Conservation (phyloP, 64 coral and sea anemone genomes). For the Montipora foliosa region DNA sequence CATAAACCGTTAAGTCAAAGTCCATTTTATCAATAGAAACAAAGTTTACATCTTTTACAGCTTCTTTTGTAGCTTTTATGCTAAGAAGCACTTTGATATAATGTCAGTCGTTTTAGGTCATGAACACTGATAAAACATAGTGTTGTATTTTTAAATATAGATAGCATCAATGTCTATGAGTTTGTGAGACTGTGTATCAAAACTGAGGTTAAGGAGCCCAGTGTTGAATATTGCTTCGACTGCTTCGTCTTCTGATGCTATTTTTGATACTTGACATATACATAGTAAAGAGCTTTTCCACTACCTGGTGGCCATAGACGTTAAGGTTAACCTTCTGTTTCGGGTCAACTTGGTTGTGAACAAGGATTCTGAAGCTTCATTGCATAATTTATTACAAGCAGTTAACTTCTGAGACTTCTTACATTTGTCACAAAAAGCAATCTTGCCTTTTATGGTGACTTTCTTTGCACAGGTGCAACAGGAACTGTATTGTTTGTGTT, state of each 20-base stretch:
- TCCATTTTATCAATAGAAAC: too few species aligned
- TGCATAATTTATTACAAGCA: conserved; percentile 12
- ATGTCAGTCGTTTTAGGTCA: too few species aligned
- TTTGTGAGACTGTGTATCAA: conserved; percentile 30
- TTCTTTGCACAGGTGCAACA: conserved; percentile 55
- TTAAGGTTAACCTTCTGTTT: conserved; percentile 35
- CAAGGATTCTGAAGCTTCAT: conserved; percentile 59
- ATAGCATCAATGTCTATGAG: conserved; percentile 15
- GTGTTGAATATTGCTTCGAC: too few species aligned
- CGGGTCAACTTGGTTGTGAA: neutral
- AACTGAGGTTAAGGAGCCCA: neutral
- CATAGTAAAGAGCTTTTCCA: conserved; percentile 10
- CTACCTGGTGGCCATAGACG: conserved; percentile 5
- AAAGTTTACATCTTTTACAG: too few species aligned
- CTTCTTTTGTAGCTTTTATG: too few species aligned
- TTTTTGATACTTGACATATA: neutral
- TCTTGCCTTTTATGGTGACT: conserved; percentile 73
- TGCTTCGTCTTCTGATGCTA: conserved; percentile 21
- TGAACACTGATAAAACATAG: too few species aligned
- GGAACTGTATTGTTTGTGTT: neutral
- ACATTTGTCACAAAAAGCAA: conserved; percentile 59
- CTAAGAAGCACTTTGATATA: too few species aligned
- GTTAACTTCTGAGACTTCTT: conserved; percentile 67
- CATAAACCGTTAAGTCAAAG: too few species aligned
- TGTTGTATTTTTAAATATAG: neutral